Percentiles rank a stretch among this genome's conserved stretches.
These are phyloP conservation scores for Propithecus deckenii DNA, from an alignment of 2,797 vertebrate genomes.

Conservation along the genomic window DNA sequence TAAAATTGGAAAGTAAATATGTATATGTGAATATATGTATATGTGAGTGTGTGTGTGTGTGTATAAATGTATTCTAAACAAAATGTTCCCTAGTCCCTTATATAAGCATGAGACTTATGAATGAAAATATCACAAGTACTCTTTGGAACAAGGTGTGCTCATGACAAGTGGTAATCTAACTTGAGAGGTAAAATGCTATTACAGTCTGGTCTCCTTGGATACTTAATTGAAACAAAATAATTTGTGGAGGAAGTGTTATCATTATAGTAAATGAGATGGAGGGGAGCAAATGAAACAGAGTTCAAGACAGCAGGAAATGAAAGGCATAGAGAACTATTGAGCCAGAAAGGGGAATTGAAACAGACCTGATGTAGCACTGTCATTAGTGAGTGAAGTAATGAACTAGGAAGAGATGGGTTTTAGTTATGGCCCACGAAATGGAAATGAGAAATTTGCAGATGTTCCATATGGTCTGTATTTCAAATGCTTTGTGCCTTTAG, in stretches of 20 bases:
- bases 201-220: slow-evolving; percentile 36
- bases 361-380: slow-evolving; percentile 70
- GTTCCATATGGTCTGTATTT: slow-evolving; percentile 74
- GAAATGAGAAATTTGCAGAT: slow-evolving; percentile 77
- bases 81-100: neutral
- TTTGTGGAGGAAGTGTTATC: slow-evolving; percentile 40
- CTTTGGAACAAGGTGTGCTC: neutral
- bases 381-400: slow-evolving; percentile 75
- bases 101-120: neutral
- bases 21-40: neutral
- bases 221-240: slow-evolving; percentile 66
- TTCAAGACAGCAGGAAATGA: slow-evolving; percentile 73
- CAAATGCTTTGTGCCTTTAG: slow-evolving; percentile 67
- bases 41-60: no score
- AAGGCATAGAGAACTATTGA: slow-evolving; percentile 56
- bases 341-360: slow-evolving; percentile 66
- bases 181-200: neutral
- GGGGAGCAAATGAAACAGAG: slow-evolving; percentile 42
- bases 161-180: slow-evolving; percentile 14
- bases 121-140: neutral
- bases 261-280: slow-evolving; percentile 59
- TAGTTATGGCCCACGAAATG: slow-evolving; percentile 73
- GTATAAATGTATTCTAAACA: neutral
- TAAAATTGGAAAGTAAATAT: neutral
- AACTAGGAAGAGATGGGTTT: slow-evolving; percentile 68